Percentiles rank a stretch among this genome's conserved stretches.
These are phyloP conservation scores for Pectinophora gossypiella DNA, from an alignment of 1,140 invertebrate species.

Conservation along the genomic window DNA sequence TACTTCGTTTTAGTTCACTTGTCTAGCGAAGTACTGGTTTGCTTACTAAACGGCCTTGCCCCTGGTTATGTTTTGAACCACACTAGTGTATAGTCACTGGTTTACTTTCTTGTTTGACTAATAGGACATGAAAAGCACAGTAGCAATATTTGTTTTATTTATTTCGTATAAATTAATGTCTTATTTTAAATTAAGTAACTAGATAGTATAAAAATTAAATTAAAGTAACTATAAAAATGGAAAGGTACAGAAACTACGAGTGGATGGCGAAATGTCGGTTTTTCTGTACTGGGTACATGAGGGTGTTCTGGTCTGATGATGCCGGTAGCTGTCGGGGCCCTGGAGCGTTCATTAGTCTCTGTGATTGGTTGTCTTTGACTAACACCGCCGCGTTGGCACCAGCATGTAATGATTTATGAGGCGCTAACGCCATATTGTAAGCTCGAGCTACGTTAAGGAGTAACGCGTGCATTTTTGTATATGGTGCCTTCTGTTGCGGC, in stretches of 20 bases:
- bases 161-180: too few relatives aligned
- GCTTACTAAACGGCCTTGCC: conserved; percentile 17
- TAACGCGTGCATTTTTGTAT: conserved; percentile 8
- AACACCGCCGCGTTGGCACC: neutral
- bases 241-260: too few relatives aligned
- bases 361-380: neutral
- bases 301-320: neutral
- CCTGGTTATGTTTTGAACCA: conserved; percentile 22
- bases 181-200: too few relatives aligned
- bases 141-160: neutral
- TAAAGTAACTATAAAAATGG: too few relatives aligned
- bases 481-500: neutral
- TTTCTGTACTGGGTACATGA: neutral
- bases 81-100: neutral
- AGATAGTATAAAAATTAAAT: too few relatives aligned
- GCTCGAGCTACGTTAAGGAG: conserved; percentile 13
- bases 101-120: neutral
- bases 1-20: neutral
- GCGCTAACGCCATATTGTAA: neutral
- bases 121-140: neutral
- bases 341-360: neutral
- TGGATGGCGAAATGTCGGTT: too few relatives aligned
- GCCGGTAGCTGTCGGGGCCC: neutral
- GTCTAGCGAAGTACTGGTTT: neutral
- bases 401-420: neutral